These are phyloP conservation scores for Kryptolebias marmoratus DNA, from an alignment of 2,113 vertebrate species.

Conservation along the genomic window DNA sequence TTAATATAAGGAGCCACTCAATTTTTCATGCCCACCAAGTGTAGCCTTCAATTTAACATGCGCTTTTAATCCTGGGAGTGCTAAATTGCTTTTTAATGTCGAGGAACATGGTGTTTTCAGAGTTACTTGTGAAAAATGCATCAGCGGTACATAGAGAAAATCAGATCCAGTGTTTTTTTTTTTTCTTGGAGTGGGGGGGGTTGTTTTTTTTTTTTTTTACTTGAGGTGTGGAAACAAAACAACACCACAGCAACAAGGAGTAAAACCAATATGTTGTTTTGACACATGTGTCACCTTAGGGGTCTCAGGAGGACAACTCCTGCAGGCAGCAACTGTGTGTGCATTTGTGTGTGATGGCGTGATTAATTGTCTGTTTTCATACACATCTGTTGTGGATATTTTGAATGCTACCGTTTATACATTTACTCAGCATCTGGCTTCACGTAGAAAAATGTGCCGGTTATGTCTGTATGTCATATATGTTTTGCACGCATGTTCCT, in stretches of 20 bases:
- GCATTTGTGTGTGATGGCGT: slow-evolving; percentile 38
- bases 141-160: slow-evolving; percentile 66
- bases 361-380: slow-evolving; percentile 55
- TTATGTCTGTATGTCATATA: slow-evolving; percentile 16
- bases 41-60: slow-evolving; percentile 98
- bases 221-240: slow-evolving; percentile 67
- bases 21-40: slow-evolving; percentile 97
- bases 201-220: slow-evolving; percentile 21
- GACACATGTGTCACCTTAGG: slow-evolving; percentile 71
- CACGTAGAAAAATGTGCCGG: not conserved
- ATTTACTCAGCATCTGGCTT: slow-evolving; percentile 11
- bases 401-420: slow-evolving; percentile 14
- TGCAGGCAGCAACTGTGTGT: slow-evolving; percentile 35
- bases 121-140: slow-evolving; percentile 92
- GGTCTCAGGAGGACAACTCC: slow-evolving; percentile 59
- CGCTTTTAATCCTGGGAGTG: slow-evolving; percentile 96
- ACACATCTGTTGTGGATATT: slow-evolving; percentile 41
- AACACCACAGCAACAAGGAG: slow-evolving; percentile 63
- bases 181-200: not conserved
- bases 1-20: slow-evolving; percentile 93
- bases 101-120: slow-evolving; percentile 90
- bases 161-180: slow-evolving; percentile 45
- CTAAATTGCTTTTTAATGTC: slow-evolving; percentile 97
- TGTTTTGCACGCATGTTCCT: not conserved
- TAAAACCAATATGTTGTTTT: slow-evolving; percentile 78